Percentiles rank a stretch among this genome's conserved stretches.
Conservation (phyloP, 2,888 invertebrate genomes). For the Cerastis rubricosa region DNA sequence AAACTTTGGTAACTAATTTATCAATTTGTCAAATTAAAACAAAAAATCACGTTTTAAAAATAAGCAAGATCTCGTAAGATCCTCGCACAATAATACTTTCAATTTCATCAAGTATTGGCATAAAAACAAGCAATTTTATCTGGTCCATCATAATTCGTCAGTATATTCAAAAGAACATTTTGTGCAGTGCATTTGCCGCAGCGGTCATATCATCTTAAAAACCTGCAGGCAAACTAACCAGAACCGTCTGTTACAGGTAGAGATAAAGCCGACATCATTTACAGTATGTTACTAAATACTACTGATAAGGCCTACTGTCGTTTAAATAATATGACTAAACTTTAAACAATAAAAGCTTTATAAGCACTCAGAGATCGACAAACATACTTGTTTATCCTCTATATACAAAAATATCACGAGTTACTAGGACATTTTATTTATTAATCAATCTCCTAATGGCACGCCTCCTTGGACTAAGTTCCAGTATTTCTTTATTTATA, state of each 20-base stretch:
- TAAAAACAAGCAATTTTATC: background rate
- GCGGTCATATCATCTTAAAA: background rate
- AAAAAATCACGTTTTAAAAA: slow-evolving; percentile 16
- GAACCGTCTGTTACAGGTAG: background rate
- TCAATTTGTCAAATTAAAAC: slow-evolving; percentile 17
- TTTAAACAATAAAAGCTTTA: slow-evolving; percentile 39
- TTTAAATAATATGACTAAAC: slow-evolving; percentile 28
- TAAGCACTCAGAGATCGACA: slow-evolving; percentile 51
- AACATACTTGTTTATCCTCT: slow-evolving; percentile 36
- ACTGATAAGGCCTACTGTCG: background rate
- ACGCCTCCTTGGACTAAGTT: slow-evolving; percentile 31
- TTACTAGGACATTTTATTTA: slow-evolving; percentile 47
- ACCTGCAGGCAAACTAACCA: background rate
- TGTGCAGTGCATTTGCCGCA: slow-evolving; percentile 12
- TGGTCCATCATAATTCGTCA: slow-evolving; percentile 20
- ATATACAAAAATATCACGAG: slow-evolving; percentile 66
- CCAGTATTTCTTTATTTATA: slow-evolving; percentile 14
- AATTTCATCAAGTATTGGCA: slow-evolving; percentile 5
- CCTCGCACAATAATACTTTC: slow-evolving; percentile 32
- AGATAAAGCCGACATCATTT: background rate
- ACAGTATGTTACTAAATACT: background rate
- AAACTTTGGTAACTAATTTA: slow-evolving; percentile 42
- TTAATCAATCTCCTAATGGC: slow-evolving; percentile 44
- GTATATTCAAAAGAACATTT: slow-evolving; percentile 20
- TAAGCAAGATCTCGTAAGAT: slow-evolving; percentile 2